Base-by-base conservation (phyloP, 2,888 invertebrate species). In the Nowickia ferox region DNA sequence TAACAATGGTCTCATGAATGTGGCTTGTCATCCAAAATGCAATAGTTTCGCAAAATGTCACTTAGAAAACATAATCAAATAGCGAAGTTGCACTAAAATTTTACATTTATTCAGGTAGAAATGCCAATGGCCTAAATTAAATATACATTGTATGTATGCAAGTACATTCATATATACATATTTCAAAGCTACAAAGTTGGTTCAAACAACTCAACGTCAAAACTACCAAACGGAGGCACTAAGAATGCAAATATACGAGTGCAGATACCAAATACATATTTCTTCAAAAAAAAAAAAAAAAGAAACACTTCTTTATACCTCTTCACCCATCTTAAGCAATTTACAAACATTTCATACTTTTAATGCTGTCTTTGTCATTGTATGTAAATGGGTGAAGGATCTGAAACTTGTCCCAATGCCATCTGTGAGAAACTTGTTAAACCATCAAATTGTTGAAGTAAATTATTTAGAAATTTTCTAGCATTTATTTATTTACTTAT, bases 351-450 rank as follows among this genome's bases (percentile, higher is more conserved):
- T 17, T 66, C 46, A 13, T 44, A n/a, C 17, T n/a, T 57, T n/a
- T 15, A 13, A 9, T 57, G 9, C 40, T 57, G 17, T 44, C 42
- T 57, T 40, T 17, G 48, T 53, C 38, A 46, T 17, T 61, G 68
- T 61, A 81, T 81, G 59, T 61, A 69, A 69, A 81, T 75, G 75
- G 81, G 59, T 81, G 81, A 68, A 75, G 68, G 59, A 81, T 75
- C 6, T 61, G 6, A 61, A 69, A 75, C 68, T 55, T 13, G 51
- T 19, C 30, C 15, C 38, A 19, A 13, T 53, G 68, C 81, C 81
- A 61, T 81, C 61, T 81, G 44, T 57, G 75, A 44, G 68, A 75
- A 75, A 81, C 55, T 74, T 51, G 66, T 22, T 42, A 22, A 75
- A 81, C 61, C 74, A 75, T 75, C 51, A 61, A 75, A 53, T 61